Evolutionary conservation across 1,140 invertebrate genomes (phyloP).

Genomic region (Bombus vancouverensis): DNA sequence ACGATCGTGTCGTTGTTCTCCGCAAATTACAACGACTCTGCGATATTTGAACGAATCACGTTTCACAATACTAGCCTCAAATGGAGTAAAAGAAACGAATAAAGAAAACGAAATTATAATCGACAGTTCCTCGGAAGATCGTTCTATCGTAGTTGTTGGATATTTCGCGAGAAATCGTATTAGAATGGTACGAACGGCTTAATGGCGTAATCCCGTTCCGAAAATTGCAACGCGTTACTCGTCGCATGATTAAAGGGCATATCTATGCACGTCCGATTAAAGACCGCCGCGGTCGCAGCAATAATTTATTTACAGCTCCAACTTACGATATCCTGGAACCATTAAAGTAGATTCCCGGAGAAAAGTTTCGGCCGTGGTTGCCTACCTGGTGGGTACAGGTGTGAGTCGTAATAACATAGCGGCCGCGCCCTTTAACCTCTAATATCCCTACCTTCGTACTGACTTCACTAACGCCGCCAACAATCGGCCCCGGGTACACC

Average conservation of each 20-base stretch:
- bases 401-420: conserved; percentile 81
- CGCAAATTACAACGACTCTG: too few species aligned
- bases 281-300: conserved; percentile 45
- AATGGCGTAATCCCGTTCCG: conserved; percentile 38
- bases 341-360: conserved; percentile 62
- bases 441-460: conserved; percentile 67
- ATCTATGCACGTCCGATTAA: conserved; percentile 52
- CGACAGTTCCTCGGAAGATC: background rate
- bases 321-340: conserved; percentile 59
- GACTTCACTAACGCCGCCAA: conserved; percentile 78
- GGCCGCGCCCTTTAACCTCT: conserved; percentile 76
- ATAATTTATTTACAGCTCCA: conserved; percentile 65
- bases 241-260: conserved; percentile 49
- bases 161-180: conserved; percentile 2
- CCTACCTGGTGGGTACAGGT: conserved; percentile 75
- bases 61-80: background rate
- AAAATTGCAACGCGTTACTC: conserved; percentile 42
- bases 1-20: too few species aligned
- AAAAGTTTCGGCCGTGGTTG: conserved; percentile 63
- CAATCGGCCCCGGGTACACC: conserved; percentile 73
- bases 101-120: background rate
- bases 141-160: background rate
- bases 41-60: too few species aligned
- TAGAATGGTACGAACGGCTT: background rate
- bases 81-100: background rate